phyloP scores from a whole-genome alignment of 2,888 invertebrate species.

The Papilio demoleus region DNA sequence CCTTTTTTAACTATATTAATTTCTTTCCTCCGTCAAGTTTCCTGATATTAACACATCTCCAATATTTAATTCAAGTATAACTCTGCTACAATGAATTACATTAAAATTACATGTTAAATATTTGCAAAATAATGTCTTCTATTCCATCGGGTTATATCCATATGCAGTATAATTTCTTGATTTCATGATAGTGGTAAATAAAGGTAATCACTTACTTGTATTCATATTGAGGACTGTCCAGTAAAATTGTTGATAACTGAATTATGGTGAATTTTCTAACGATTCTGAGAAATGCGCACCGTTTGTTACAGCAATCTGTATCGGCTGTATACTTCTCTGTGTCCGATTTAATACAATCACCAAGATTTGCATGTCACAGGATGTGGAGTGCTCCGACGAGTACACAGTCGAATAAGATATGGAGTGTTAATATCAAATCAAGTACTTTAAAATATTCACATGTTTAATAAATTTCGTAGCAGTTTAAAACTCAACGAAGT shows the following conservation, averaged over 20 bases:
- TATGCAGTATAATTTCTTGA: neutral
- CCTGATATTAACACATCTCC: neutral
- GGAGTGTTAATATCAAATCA: constrained; percentile 10
- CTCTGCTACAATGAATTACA: neutral
- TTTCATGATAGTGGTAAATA: no score
- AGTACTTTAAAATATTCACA: neutral
- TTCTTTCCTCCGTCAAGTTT: neutral
- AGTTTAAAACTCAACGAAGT: neutral
- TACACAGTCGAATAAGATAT: constrained; percentile 7
- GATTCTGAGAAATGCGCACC: constrained; percentile 42
- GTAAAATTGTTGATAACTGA: constrained; percentile 66
- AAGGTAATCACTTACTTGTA: no score
- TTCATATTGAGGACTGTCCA: constrained; percentile 41
- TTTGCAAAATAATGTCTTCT: neutral
- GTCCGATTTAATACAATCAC: constrained; percentile 80
- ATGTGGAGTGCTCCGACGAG: constrained; percentile 38
- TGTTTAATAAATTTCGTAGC: neutral
- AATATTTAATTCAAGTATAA: neutral
- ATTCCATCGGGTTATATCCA: no score
- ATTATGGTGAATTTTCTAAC: constrained; percentile 59
- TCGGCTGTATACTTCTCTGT: constrained; percentile 67
- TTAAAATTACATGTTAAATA: neutral
- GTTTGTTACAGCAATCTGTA: constrained; percentile 72
- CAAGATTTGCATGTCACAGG: constrained; percentile 83
- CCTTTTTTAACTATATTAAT: constrained; percentile 20